These are phyloP conservation scores for Agrilus biguttatus DNA, from an alignment of 2,888 invertebrate species.

Conservation along the genomic window DNA sequence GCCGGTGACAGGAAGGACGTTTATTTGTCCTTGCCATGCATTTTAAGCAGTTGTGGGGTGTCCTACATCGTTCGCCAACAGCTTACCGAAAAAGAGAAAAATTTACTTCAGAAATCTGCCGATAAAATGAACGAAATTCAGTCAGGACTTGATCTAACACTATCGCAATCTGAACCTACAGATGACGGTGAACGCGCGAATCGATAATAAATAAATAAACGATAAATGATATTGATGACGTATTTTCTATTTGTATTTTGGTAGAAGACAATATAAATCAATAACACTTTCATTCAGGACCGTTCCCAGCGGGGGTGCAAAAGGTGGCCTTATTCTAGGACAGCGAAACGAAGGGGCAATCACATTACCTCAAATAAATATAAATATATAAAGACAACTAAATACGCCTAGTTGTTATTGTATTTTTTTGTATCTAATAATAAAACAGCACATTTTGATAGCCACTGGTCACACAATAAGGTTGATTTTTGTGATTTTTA, in stretches of 20 bases:
- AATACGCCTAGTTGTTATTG: too few species aligned
- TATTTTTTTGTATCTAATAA: too few species aligned
- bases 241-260: too few species aligned
- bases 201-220: background rate
- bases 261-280: constrained; percentile 5
- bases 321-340: too few species aligned
- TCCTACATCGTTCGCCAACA: constrained; percentile 34
- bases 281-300: background rate
- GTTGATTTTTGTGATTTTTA: too few species aligned
- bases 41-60: constrained; percentile 33
- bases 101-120: constrained; percentile 33
- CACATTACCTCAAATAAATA: too few species aligned
- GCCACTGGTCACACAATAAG: too few species aligned
- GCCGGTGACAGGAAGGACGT: constrained; percentile 39
- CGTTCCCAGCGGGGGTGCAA: too few species aligned
- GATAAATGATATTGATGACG: background rate
- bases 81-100: constrained; percentile 28
- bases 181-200: background rate
- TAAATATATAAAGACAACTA: too few species aligned
- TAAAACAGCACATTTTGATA: too few species aligned
- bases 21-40: constrained; percentile 42
- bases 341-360: too few species aligned
- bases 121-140: constrained; percentile 32
- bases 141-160: constrained; percentile 15
- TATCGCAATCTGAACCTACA: background rate